These are phyloP conservation scores for Rhincodon typus DNA, from an alignment of 2,797 vertebrate species.

Conservation along the genomic window DNA sequence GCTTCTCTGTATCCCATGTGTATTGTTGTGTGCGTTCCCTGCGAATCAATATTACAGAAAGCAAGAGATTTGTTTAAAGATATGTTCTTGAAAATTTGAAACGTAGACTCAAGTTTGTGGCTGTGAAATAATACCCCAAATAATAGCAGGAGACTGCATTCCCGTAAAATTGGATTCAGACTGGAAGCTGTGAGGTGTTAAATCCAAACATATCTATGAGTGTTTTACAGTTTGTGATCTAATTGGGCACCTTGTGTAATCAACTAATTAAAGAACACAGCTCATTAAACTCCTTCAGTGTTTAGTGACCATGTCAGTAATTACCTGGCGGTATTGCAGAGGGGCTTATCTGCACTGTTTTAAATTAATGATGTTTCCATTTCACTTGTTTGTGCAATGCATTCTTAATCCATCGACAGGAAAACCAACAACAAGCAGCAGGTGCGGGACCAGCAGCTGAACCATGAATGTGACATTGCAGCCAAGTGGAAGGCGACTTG, in stretches of 20 bases:
- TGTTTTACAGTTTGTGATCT: slow-evolving; percentile 12
- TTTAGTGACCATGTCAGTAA: slow-evolving; percentile 25
- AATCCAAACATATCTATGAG: neutral
- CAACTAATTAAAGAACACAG: slow-evolving; percentile 27
- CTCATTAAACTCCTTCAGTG: slow-evolving; percentile 21
- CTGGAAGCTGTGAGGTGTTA: neutral
- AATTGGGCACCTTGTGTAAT: slow-evolving; percentile 19
- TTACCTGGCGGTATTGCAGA: slow-evolving; percentile 11
- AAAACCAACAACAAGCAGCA: slow-evolving; percentile 21
- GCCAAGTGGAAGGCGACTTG: neutral
- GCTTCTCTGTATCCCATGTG: neutral
- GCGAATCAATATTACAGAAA: neutral
- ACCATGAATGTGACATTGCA: neutral
- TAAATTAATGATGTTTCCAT: slow-evolving; percentile 34
- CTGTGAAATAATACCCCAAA: neutral
- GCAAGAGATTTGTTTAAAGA: neutral
- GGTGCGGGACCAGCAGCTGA: slow-evolving; percentile 1
- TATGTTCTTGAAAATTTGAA: neutral
- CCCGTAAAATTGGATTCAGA: neutral
- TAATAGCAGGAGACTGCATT: neutral
- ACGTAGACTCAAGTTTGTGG: neutral
- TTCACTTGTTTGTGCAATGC: slow-evolving; percentile 1
- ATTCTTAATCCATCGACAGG: neutral
- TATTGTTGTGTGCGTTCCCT: neutral
- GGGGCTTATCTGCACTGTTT: slow-evolving; percentile 1